Evolutionary conservation across 2,797 vertebrate genomes (phyloP), one percentile per base, ranked within the genome.

Genomic region (Strix occidentalis): DNA sequence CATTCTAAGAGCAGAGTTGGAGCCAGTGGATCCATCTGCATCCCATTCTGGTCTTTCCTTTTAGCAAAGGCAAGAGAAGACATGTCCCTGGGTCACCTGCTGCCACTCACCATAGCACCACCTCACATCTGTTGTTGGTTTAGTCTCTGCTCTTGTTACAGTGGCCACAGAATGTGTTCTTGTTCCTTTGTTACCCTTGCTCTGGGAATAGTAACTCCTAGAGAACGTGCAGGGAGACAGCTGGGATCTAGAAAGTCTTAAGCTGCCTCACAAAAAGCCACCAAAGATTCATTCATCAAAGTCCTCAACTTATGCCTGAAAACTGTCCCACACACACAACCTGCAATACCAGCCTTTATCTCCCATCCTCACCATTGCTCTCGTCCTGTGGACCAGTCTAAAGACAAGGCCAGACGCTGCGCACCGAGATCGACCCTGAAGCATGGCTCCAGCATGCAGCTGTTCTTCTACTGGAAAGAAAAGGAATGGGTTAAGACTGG

Each of bases 341-440:
- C 60, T 75, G 33, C 50, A 13, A 4, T 5, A 19, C 20, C 68
- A 60, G 68, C 54, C 58, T 63, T 29, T 11, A 5, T 18, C 28
- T 50, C 61, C 61, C 63, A 16, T 45, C 7, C 97, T 97, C 90
- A 99, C 99, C 99, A 98, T 58, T 98, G 98, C 66, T 97, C 96
- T 89, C 98, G 98, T 41, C 99, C 98, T 4, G 98, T 98, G 80
- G 99, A 99, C 99, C 99, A 99, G 94, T 99, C 99, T 70, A 99
- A 97, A 2, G 99, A 99, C 97, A 99, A 96, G 60, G 98, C 98
- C 95, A 99, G 97, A 4, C 98, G 90, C 51, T 99, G 98, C 2
- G 95, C 82, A 28, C 98, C 99, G 2, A 99, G 95, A 60, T 97
- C 96, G 14, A 97, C 46, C 63, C 97, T 98, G 93, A 98, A 98